Base-by-base conservation (phyloP, 2,113 vertebrate species). In the Plestiodon gilberti region DNA sequence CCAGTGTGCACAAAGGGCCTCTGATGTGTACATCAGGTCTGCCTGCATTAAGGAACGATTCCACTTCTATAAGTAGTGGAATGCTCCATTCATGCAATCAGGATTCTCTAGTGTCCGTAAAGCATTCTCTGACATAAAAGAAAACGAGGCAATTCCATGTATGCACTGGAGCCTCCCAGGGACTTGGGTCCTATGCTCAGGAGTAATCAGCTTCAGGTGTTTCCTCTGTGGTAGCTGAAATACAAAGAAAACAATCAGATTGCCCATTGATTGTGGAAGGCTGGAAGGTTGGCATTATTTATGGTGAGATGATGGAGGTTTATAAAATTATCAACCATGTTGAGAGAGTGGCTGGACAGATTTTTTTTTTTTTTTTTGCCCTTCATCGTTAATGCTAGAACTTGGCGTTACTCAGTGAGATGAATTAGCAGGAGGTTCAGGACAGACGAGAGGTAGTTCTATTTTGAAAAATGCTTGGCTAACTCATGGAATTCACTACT, bases 121-220 rank as follows among this genome's bases (percentile, higher is more conserved):
- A 83, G 8, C 17, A 40, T 40, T 40, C 4, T 83, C 55, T 59
- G 33, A 83, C 23, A 6, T 2, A 40, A 6, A 55, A 65, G 14
- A 52, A 13, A 67, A 30, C 18, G 28, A 73, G 33, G 35, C 55
- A 61, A 23, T 33, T n/a, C 43, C 55, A n/a, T 22, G 33, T 70
- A 7, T 70, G 33, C 30, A 35, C 11, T 6, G 20, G 80, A 57
- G 65, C n/a, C n/a, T 13, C n/a, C 20, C 30, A 33, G 79, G 57
- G 40, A 13, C 3, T 57, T 13, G 13, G 55, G 55, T 57, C 17
- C 11, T 57, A 17, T 67, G 64, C 28, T 67, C 22, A 48, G 15
- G 89, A 91, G 92, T 88, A 87, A 71, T 94, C 88, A 40, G 79
- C 90, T 92, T 81, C 82, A 93, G 86, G 89, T 85, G 82, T 82